Conservation (phyloP, 1,140 invertebrate species). For the Cephus cinctus region DNA sequence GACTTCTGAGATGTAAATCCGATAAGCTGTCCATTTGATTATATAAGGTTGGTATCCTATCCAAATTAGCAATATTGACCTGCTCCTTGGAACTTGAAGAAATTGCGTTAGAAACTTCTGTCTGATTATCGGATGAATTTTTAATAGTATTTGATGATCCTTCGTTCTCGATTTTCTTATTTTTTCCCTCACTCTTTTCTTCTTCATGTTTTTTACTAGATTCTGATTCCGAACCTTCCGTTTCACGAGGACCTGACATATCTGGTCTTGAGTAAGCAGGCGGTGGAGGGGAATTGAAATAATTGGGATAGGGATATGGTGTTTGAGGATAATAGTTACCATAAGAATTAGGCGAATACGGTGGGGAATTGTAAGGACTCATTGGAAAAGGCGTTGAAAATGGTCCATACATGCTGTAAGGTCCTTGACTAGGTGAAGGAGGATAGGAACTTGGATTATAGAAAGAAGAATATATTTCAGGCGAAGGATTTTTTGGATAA, state of each 20-base stretch:
- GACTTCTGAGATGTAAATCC: constrained; percentile 15
- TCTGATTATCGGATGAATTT: too few relatives aligned
- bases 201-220: constrained; percentile 17
- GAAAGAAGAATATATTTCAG: constrained; percentile 15
- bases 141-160: too few relatives aligned
- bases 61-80: constrained; percentile 37
- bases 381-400: constrained; percentile 18
- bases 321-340: constrained; percentile 41
- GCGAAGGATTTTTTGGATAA: constrained; percentile 22
- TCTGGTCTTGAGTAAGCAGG: constrained; percentile 22
- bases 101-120: constrained; percentile 43
- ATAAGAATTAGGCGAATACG: constrained; percentile 22
- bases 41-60: constrained; percentile 29
- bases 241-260: neutral
- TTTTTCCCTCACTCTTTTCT: too few relatives aligned
- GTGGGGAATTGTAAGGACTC: constrained; percentile 14
- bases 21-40: constrained; percentile 31
- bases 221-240: constrained; percentile 12
- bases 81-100: constrained; percentile 37
- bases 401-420: constrained; percentile 29
- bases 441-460: constrained; percentile 19
- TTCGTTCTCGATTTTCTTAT: too few relatives aligned
- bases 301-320: constrained; percentile 38
- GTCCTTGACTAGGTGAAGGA: constrained; percentile 18
- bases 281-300: constrained; percentile 33